Evolutionary conservation across 2,888 invertebrate species (phyloP).

Genomic region (Perdita meconis): DNA sequence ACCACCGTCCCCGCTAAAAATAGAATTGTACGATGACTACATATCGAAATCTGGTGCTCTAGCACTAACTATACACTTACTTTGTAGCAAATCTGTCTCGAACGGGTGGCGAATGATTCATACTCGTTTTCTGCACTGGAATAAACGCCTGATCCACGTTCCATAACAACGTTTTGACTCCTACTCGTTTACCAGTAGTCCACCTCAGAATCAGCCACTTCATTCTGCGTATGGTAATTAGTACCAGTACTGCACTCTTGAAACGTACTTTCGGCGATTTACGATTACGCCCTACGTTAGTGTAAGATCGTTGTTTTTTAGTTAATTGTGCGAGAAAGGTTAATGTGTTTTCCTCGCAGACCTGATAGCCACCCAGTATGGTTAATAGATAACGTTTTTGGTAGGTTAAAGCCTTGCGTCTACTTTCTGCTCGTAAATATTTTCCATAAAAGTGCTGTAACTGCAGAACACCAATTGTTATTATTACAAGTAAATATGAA

Average conservation of each 20-base stretch:
- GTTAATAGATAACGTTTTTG: conserved; percentile 95
- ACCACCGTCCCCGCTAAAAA: conserved; percentile 58
- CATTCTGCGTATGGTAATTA: conserved; percentile 88
- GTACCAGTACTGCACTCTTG: conserved; percentile 86
- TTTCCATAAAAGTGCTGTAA: conserved; percentile 87
- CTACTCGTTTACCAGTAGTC: conserved; percentile 87
- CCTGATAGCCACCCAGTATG: conserved; percentile 87
- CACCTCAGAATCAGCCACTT: conserved; percentile 88
- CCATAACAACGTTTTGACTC: conserved; percentile 83
- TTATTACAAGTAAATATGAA: background rate
- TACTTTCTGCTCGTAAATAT: conserved; percentile 93
- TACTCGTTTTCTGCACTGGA: conserved; percentile 56
- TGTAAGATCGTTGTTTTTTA: conserved; percentile 78
- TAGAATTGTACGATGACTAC: background rate
- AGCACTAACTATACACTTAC: conserved; percentile 39
- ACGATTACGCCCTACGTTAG: conserved; percentile 60
- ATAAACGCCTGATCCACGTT: conserved; percentile 70
- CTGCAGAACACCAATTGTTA: conserved; percentile 69
- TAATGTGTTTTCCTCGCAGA: conserved; percentile 84
- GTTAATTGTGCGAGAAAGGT: conserved; percentile 82
- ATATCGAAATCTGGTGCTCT: background rate
- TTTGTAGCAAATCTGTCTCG: conserved; percentile 62
- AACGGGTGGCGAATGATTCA: conserved; percentile 76
- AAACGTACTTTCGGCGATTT: conserved; percentile 76
- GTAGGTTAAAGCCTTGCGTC: conserved; percentile 93